A percentile compares a stretch with the other conserved stretches of the same genome.
phyloP scores from a whole-genome alignment of 1,140 invertebrate genomes.

The Stegodyphus mimosarum region DNA sequence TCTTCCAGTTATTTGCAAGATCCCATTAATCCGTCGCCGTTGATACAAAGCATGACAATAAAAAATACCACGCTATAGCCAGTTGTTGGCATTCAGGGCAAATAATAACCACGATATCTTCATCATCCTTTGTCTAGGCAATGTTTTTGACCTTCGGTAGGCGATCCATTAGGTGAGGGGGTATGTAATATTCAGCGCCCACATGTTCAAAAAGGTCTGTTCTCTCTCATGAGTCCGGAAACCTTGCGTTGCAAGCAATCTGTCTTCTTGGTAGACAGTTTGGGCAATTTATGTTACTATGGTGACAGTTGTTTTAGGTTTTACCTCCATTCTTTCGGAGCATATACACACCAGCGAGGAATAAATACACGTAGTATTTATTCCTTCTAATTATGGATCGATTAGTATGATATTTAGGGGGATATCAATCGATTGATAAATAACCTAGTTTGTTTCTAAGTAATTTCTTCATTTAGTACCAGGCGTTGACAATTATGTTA shows the following conservation, averaged over 20 bases:
- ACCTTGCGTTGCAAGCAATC: neutral
- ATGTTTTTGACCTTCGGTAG: conserved; percentile 11
- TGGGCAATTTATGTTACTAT: conserved; percentile 27
- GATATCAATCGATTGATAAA: too few relatives aligned
- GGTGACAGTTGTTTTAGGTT: conserved; percentile 22
- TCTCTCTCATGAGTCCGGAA: conserved; percentile 24
- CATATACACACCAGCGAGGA: neutral
- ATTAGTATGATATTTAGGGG: too few relatives aligned
- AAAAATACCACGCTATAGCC: neutral
- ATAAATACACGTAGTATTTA: too few relatives aligned
- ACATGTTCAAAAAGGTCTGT: conserved; percentile 6
- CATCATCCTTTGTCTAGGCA: conserved; percentile 39
- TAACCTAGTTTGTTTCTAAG: too few relatives aligned
- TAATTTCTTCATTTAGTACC: too few relatives aligned
- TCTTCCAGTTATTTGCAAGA: neutral
- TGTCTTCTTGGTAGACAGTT: conserved; percentile 26
- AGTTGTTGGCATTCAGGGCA: conserved; percentile 2
- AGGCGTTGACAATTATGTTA: too few relatives aligned
- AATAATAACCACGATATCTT: conserved; percentile 40
- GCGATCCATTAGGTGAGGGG: conserved; percentile 7
- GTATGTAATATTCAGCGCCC: conserved; percentile 41
- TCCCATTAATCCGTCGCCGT: conserved; percentile 21
- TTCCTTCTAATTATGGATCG: too few relatives aligned
- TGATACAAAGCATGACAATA: conserved; percentile 3
- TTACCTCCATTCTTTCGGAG: neutral